Percentiles rank a stretch among this genome's conserved stretches.
Evolutionary conservation across 1,140 invertebrate genomes (phyloP).

Genomic region (Cydia strobilella): DNA sequence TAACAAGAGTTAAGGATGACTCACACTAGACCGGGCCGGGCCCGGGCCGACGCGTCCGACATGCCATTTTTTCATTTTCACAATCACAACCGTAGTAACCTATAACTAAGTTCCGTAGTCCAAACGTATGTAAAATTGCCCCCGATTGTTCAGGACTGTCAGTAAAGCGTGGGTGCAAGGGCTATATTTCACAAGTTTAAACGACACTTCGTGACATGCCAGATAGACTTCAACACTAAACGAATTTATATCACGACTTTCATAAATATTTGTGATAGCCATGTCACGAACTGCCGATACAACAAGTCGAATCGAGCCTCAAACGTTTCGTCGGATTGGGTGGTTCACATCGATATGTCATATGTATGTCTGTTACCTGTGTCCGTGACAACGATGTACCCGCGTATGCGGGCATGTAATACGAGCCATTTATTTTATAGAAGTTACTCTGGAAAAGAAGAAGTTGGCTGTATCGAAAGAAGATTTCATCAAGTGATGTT

Average conservation of each 20-base stretch:
- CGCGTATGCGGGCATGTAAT: constrained; percentile 60
- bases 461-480: constrained; percentile 44
- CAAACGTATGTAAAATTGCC: constrained; percentile 1
- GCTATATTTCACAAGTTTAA: background rate
- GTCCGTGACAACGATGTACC: constrained; percentile 58
- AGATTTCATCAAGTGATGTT: too few relatives aligned
- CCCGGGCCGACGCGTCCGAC: too few relatives aligned
- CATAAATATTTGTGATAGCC: background rate
- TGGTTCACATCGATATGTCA: constrained; percentile 36
- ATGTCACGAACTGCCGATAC: background rate
- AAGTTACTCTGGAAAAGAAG: constrained; percentile 76
- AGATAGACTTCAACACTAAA: background rate
- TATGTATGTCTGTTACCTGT: constrained; percentile 61
- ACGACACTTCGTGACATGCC: background rate
- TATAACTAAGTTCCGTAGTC: constrained; percentile 1
- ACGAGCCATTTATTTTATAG: constrained; percentile 76
- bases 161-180: constrained; percentile 56
- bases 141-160: constrained; percentile 24
- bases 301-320: background rate
- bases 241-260: background rate
- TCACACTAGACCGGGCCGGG: too few relatives aligned
- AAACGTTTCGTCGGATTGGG: constrained; percentile 44
- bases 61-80: too few relatives aligned
- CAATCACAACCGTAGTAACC: background rate
- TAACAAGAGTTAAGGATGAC: too few relatives aligned